These are phyloP conservation scores for Phrynosoma blainvillii DNA, from an alignment of 2,113 vertebrate species.

Conservation along the genomic window DNA sequence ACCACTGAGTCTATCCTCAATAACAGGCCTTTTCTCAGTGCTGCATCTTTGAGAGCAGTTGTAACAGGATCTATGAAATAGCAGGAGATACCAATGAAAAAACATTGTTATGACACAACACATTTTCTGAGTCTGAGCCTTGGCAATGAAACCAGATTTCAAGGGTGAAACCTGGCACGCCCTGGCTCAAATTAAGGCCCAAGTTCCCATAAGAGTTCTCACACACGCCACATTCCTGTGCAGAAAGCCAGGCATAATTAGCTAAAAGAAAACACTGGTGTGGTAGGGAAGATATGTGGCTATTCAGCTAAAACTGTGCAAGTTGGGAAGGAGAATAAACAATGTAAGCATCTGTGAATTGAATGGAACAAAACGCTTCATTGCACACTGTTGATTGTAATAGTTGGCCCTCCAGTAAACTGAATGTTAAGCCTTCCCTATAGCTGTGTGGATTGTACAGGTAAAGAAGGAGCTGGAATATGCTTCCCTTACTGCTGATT, in stretches of 20 bases:
- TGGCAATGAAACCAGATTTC: conserved; percentile 1
- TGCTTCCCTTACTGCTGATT: background rate
- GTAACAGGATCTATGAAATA: background rate
- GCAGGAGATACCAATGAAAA: background rate
- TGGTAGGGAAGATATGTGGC: conserved; percentile 18
- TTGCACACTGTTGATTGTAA: background rate
- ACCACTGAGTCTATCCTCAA: background rate
- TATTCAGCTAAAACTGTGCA: conserved; percentile 1
- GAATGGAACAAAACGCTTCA: conserved; percentile 13
- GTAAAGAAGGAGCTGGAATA: background rate
- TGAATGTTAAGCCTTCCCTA: background rate
- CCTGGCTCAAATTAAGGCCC: conserved; percentile 22
- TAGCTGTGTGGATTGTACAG: background rate
- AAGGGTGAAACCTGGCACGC: background rate
- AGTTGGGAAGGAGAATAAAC: conserved; percentile 37
- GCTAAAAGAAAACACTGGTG: conserved; percentile 15
- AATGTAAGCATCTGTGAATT: conserved; percentile 46
- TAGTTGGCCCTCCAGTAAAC: background rate
- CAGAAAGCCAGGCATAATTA: conserved; percentile 20
- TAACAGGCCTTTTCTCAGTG: background rate
- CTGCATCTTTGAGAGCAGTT: background rate
- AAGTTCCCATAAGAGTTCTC: conserved; percentile 15
- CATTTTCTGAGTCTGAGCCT: background rate
- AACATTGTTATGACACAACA: background rate
- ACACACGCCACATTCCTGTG: conserved; percentile 21